Percentiles rank a stretch among this genome's conserved stretches.
Conservation (phyloP, 2,888 invertebrate species). For the Gari tellinella region DNA sequence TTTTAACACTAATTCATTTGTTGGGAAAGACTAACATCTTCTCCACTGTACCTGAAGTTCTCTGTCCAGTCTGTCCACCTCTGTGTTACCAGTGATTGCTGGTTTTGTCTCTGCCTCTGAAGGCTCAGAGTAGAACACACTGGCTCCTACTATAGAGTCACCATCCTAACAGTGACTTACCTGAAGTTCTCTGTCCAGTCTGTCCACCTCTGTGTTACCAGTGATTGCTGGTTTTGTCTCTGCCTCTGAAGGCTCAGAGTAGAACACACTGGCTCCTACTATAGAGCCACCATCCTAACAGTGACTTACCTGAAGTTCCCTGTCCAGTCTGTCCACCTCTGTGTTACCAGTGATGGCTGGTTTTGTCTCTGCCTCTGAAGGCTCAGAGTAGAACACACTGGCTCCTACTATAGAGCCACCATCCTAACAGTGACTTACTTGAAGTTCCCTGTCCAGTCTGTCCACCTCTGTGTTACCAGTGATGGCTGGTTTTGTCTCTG, state of each 20-base stretch:
- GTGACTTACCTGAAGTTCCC: conserved; percentile 94
- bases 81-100: conserved; percentile 71
- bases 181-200: conserved; percentile 88
- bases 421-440: conserved; percentile 89
- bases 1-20: too few species aligned
- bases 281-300: conserved; percentile 94
- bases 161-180: conserved; percentile 94
- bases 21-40: too few species aligned
- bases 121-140: conserved; percentile 92
- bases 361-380: conserved; percentile 60
- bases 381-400: conserved; percentile 93
- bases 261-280: conserved; percentile 96
- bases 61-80: conserved; percentile 88
- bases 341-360: conserved; percentile 54
- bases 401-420: conserved; percentile 96
- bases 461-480: conserved; percentile 86
- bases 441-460: conserved; percentile 89
- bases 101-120: conserved; percentile 58
- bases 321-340: conserved; percentile 88
- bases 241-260: conserved; percentile 86
- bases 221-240: conserved; percentile 57
- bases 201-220: conserved; percentile 86
- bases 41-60: conserved; percentile 88
- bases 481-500: conserved; percentile 34
- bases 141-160: conserved; percentile 94